Conservation (phyloP, 2,797 vertebrate genomes). For the Leucoraja ocellata region DNA sequence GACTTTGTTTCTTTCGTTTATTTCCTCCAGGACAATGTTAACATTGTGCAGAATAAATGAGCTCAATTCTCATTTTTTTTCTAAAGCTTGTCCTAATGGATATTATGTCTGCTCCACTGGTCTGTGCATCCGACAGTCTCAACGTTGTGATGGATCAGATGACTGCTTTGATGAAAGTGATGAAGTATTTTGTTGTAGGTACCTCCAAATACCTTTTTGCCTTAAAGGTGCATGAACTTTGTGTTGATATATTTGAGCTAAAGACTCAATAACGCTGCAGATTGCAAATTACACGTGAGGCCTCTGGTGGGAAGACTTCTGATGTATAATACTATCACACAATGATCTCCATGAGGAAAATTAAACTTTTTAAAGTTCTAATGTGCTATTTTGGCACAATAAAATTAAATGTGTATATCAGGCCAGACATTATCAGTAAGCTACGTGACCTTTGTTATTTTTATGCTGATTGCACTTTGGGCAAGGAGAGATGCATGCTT, state of each 20-base stretch:
- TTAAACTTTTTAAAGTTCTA: neutral
- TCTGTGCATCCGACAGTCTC: slow-evolving; percentile 71
- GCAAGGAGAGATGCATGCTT: neutral
- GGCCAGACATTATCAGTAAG: neutral
- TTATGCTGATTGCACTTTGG: too few relatives aligned
- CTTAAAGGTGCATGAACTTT: slow-evolving; percentile 9
- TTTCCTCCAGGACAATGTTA: slow-evolving; percentile 35
- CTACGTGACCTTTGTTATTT: too few relatives aligned
- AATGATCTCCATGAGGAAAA: neutral
- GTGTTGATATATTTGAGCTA: neutral
- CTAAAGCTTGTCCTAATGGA: slow-evolving; percentile 73
- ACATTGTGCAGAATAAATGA: slow-evolving; percentile 37
- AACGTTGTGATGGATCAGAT: slow-evolving; percentile 80
- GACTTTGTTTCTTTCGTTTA: slow-evolving; percentile 28
- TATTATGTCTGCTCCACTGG: slow-evolving; percentile 83
- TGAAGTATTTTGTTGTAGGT: slow-evolving; percentile 85
- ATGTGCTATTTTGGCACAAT: neutral
- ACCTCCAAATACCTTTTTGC: slow-evolving; percentile 38
- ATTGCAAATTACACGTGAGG: neutral
- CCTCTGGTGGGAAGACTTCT: neutral
- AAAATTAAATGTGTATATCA: neutral
- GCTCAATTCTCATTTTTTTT: slow-evolving; percentile 37
- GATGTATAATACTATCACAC: neutral
- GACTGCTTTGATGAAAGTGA: slow-evolving; percentile 93
- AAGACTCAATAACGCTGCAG: neutral